Evolutionary conservation across 2,797 vertebrate species (phyloP).

Genomic region (Kryptopterus vitreolus): DNA sequence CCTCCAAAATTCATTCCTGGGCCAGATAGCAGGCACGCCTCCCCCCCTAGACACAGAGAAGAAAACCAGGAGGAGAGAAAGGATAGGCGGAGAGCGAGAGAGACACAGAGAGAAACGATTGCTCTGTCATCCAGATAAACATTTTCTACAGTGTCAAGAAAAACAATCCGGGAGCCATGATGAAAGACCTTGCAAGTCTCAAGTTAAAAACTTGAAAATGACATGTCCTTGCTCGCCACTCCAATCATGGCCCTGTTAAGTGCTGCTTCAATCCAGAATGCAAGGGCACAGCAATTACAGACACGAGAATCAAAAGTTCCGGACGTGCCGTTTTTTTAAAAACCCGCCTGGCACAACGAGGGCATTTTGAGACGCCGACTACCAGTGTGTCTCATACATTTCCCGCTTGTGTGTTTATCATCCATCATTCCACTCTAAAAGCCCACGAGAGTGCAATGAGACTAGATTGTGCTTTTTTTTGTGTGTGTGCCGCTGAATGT

Average conservation of each 20-base stretch:
- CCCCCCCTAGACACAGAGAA: slow-evolving; percentile 30
- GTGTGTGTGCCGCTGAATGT: neutral
- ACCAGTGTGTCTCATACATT: slow-evolving; percentile 9
- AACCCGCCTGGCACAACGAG: slow-evolving; percentile 31
- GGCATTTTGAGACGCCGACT: slow-evolving; percentile 15
- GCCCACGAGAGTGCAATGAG: neutral
- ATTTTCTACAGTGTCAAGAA: slow-evolving; percentile 63
- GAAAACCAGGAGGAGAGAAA: neutral
- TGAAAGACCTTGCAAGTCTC: slow-evolving; percentile 68
- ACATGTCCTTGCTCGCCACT: slow-evolving; percentile 48
- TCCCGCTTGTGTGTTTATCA: neutral
- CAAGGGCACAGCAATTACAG: slow-evolving; percentile 41
- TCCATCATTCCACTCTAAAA: neutral
- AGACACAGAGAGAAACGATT: slow-evolving; percentile 25
- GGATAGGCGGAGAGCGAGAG: neutral
- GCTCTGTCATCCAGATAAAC: slow-evolving; percentile 61
- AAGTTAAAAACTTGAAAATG: slow-evolving; percentile 52
- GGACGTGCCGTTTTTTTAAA: slow-evolving; percentile 45
- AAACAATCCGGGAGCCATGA: slow-evolving; percentile 68
- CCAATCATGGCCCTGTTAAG: slow-evolving; percentile 48
- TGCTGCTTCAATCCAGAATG: slow-evolving; percentile 46
- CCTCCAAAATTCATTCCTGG: slow-evolving; percentile 66
- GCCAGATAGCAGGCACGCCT: slow-evolving; percentile 61
- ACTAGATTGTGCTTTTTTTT: neutral
- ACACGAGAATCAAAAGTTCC: slow-evolving; percentile 29